Base-by-base conservation (phyloP, 53 echinoderm and acorn worm genomes). In the Holothuria scabra region DNA sequence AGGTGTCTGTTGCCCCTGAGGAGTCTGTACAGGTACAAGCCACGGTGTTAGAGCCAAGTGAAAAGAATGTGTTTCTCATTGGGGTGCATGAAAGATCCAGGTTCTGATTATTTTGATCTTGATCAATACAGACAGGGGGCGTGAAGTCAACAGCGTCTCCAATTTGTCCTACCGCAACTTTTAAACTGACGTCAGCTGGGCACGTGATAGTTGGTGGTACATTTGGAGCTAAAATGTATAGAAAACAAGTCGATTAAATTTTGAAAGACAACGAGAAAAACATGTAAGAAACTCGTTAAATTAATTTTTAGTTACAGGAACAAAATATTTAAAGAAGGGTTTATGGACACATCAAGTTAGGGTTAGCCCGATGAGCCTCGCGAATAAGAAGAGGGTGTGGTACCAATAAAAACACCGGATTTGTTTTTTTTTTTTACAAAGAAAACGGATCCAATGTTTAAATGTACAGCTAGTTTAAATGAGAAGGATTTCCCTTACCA, bases 101-200 rank as follows among this genome's bases (percentile, higher is more conserved):
- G 14, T 44, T 32, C 37, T 34, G 32, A 11, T 14, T 72, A 12
- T 25, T 22, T 46, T 72, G 72, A 5, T 71, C 71, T 20, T 46
- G 44, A 71, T 71, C 71, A 41, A 71, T 46, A n/a, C 71, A 71
- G n/a, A 48, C 23, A 31, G 71, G 71, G 21, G 38, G 3, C 44
- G n/a, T 20, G 33, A 71, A 71, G 20, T 46, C 22, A 22, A 71
- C 46, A 9, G 5, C n/a, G 23, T 34, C 8, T 71, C 71, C 44
- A 68, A 35, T 18, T 19, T 1, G 8, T 9, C 68, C 68, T 31
- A 22, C 4, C n/a, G 12, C 4, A 5, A 68, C 37, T 22, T 68
- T 68, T 22, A 33, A 8, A 22, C 10, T 68, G 6, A 68, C 0
- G 35, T 68, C 68, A 5, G 0, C n/a, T 8, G 22, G 18, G 19